Conservation (phyloP, 1,140 invertebrate genomes). For the Maconellicoccus hirsutus region DNA sequence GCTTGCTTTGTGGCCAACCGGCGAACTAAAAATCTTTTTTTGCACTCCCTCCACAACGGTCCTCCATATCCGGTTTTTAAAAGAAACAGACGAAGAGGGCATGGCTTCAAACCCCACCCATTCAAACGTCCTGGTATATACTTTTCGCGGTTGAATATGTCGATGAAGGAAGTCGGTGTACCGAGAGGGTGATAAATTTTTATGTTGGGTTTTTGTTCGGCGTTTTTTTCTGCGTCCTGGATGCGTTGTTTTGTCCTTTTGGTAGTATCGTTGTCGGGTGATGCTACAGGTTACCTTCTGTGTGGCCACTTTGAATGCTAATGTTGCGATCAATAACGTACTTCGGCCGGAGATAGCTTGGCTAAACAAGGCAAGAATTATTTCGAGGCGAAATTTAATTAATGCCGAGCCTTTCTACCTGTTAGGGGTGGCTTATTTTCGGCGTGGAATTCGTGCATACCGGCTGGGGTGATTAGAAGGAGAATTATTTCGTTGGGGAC, state of each 20-base stretch:
- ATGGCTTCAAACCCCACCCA: conserved; percentile 23
- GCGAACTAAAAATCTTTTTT: conserved; percentile 29
- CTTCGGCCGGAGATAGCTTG: background rate
- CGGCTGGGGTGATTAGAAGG: too few species aligned
- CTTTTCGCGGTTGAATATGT: conserved; percentile 17
- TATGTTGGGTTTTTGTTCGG: background rate
- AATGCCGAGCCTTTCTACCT: too few species aligned
- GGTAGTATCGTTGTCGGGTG: background rate
- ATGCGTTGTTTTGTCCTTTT: background rate
- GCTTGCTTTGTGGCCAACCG: conserved; percentile 32
- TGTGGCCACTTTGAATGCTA: background rate
- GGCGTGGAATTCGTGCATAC: too few species aligned
- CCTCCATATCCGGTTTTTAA: conserved; percentile 26
- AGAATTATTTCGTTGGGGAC: too few species aligned
- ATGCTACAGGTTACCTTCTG: background rate
- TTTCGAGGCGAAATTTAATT: too few species aligned
- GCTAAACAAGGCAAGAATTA: too few species aligned
- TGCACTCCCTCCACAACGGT: conserved; percentile 26
- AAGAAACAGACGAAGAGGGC: conserved; percentile 27
- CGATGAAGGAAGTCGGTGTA: conserved; percentile 18
- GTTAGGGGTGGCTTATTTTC: too few species aligned
- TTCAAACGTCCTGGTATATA: conserved; percentile 10
- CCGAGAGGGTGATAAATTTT: conserved; percentile 11
- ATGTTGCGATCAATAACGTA: conserved; percentile 15
- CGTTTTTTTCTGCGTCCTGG: background rate